Conservation (phyloP, 2,888 invertebrate genomes). For the Halictus quadricinctus region DNA sequence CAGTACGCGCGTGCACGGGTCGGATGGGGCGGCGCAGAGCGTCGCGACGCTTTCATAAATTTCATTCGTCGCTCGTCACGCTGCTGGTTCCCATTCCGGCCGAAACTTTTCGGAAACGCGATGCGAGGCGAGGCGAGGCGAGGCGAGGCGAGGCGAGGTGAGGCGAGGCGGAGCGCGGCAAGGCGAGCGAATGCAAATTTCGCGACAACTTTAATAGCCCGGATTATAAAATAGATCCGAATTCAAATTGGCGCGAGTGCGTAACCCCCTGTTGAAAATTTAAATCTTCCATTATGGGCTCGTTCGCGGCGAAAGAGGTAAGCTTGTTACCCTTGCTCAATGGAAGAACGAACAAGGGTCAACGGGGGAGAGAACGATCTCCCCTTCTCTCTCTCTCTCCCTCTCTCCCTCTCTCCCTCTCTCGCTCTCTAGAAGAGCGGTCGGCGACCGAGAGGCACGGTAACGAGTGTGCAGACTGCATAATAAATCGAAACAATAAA, state of each 20-base stretch:
- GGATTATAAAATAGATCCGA: conserved; percentile 68
- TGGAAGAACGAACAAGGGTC: conserved; percentile 18
- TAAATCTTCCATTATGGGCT: conserved; percentile 66
- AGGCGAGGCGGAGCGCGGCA: conserved; percentile 28
- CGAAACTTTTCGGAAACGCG: conserved; percentile 53
- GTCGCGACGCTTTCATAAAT: conserved; percentile 54
- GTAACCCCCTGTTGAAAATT: conserved; percentile 59
- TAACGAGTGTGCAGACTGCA: conserved; percentile 59
- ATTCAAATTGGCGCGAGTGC: conserved; percentile 59
- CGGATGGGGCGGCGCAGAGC: neutral
- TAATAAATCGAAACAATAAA: conserved; percentile 68
- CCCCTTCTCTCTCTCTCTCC: neutral
- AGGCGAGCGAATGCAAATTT: conserved; percentile 56
- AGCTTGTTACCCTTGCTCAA: conserved; percentile 50
- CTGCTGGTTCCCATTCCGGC: conserved; percentile 48
- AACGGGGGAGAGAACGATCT: neutral
- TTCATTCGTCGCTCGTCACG: conserved; percentile 59
- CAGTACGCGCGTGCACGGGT: conserved; percentile 23
- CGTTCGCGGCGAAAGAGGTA: conserved; percentile 44
- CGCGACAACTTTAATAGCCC: conserved; percentile 65
- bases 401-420: neutral
- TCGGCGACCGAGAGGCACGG: conserved; percentile 23
- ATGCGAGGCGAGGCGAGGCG: conserved; percentile 26
- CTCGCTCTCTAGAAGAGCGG: neutral
- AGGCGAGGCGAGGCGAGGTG: conserved; percentile 27